Conservation (phyloP, 2,888 invertebrate species). For the Calameuta idolon region DNA sequence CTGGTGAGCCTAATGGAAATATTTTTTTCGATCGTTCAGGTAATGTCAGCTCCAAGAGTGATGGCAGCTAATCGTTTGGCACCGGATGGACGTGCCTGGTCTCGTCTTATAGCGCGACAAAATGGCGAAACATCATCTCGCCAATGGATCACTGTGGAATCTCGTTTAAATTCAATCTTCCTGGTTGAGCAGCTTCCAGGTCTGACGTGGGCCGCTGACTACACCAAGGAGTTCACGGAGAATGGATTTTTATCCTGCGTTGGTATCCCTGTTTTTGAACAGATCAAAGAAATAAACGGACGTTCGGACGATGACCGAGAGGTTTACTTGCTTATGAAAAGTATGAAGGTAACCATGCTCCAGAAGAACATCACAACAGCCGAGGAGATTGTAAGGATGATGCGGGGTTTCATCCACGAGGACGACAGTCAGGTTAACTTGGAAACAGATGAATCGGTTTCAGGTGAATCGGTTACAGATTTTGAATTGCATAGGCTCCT, state of each 20-base stretch:
- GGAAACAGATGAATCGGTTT: slow-evolving; percentile 22
- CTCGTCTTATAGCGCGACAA: slow-evolving; percentile 74
- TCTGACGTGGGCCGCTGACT: slow-evolving; percentile 75
- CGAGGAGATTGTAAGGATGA: slow-evolving; percentile 69
- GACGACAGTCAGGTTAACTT: slow-evolving; percentile 33
- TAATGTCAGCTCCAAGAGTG: slow-evolving; percentile 80
- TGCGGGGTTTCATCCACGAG: slow-evolving; percentile 72
- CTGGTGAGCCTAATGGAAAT: background rate
- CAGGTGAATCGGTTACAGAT: slow-evolving; percentile 12
- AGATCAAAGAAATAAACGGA: slow-evolving; percentile 37
- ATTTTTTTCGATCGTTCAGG: slow-evolving; percentile 57
- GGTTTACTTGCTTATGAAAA: background rate
- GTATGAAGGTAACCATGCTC: slow-evolving; percentile 27
- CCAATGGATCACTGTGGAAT: slow-evolving; percentile 88
- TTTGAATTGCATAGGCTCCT: slow-evolving; percentile 25
- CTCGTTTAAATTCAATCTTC: slow-evolving; percentile 70
- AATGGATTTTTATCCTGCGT: slow-evolving; percentile 81
- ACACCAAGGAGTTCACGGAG: slow-evolving; percentile 74
- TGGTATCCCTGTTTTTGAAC: slow-evolving; percentile 71
- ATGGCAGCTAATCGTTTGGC: slow-evolving; percentile 88
- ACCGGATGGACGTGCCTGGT: slow-evolving; percentile 79
- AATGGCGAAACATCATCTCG: slow-evolving; percentile 85
- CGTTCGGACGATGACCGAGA: slow-evolving; percentile 14
- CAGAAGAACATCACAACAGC: slow-evolving; percentile 70
- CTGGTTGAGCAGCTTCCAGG: slow-evolving; percentile 85